Percentiles rank a stretch among this genome's conserved stretches.
Conservation (phyloP, 2,113 vertebrate species). For the Dryoscopus gambensis region DNA sequence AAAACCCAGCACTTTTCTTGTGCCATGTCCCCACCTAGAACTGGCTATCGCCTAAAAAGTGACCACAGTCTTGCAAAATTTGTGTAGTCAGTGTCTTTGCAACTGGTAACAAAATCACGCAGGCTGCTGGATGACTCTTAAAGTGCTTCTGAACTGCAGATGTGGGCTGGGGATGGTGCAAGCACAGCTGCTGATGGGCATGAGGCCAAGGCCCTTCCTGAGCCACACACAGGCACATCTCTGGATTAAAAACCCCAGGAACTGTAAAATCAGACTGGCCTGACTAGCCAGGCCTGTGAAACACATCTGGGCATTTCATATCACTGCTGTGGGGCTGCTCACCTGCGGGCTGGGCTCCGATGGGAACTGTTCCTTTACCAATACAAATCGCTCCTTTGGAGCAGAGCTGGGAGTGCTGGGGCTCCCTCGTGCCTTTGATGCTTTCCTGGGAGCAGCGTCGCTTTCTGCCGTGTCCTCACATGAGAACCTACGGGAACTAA, state of each 20-base stretch:
- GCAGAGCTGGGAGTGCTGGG: accelerated
- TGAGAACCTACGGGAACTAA: accelerated
- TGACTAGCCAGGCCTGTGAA: not conserved
- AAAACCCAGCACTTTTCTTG: not conserved
- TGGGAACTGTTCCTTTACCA: not conserved
- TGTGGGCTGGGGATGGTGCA: too few relatives aligned
- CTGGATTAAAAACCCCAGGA: not conserved
- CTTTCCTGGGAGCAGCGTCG: not conserved
- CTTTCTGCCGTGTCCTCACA: not conserved
- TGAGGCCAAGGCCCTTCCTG: not conserved
- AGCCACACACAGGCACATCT: accelerated
- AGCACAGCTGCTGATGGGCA: not conserved
- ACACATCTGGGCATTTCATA: not conserved
- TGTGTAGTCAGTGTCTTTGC: not conserved
- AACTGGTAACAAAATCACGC: not conserved
- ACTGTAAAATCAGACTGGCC: not conserved
- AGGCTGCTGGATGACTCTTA: accelerated
- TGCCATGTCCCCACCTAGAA: accelerated
- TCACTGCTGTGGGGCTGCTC: not conserved
- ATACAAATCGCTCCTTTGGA: not conserved
- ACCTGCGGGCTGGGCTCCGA: not conserved
- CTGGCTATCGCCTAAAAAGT: not conserved
- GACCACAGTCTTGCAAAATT: accelerated
- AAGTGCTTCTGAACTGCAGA: not conserved
- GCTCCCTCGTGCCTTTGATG: not conserved